Evolutionary conservation across 1,140 invertebrate genomes (phyloP).

Genomic region (Drosophila gunungcola): DNA sequence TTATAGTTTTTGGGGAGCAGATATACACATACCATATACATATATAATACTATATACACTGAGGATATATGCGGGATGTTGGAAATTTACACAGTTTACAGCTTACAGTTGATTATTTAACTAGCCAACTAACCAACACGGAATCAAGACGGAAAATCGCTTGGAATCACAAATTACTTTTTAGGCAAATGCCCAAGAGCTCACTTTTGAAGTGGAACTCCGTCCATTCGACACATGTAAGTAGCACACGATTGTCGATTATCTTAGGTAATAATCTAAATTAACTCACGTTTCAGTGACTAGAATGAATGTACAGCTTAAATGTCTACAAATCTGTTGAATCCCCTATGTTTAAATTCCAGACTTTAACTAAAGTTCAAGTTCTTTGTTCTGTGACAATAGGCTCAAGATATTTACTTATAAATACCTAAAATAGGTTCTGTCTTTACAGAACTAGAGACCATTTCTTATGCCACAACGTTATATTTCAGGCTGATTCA

Average conservation of each 20-base stretch:
- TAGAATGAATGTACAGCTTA: conserved; percentile 31
- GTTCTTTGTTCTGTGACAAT: neutral
- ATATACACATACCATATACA: conserved; percentile 66
- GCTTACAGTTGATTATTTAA: conserved; percentile 21
- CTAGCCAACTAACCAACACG: conserved; percentile 20
- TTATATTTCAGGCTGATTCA: conserved; percentile 15
- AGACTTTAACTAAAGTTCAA: neutral
- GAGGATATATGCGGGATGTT: conserved; percentile 24
- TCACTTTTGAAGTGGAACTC: conserved; percentile 40
- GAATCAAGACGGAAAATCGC: conserved; percentile 31
- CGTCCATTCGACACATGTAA: conserved; percentile 21
- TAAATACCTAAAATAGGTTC: neutral
- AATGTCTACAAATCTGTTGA: conserved; percentile 23
- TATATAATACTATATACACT: conserved; percentile 40
- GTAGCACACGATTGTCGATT: conserved; percentile 53
- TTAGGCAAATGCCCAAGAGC: conserved; percentile 22
- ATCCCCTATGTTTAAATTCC: conserved; percentile 10
- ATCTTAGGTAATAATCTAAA: conserved; percentile 47
- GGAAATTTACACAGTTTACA: conserved; percentile 63
- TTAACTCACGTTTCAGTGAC: conserved; percentile 11
- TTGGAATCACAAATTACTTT: conserved; percentile 45
- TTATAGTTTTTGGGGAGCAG: conserved; percentile 78
- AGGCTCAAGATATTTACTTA: neutral
- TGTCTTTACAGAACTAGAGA: no score
- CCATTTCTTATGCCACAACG: no score